Percentiles rank a stretch among this genome's conserved stretches.
phyloP scores from a whole-genome alignment of 2,113 vertebrate species.

The Colistium nudipinnis region DNA sequence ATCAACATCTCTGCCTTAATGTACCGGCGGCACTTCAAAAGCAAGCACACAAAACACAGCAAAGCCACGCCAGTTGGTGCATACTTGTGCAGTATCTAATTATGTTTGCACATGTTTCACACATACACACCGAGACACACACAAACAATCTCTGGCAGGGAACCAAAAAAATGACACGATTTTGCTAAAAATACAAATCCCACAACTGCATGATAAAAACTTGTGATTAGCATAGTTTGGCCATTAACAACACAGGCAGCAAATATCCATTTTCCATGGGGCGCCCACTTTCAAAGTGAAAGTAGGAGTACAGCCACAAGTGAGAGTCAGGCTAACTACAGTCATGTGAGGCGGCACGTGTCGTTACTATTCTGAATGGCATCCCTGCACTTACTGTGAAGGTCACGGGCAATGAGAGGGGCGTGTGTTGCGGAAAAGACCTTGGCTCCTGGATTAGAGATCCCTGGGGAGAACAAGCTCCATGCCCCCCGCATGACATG shows the following conservation, averaged over 20 bases:
- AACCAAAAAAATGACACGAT: neutral
- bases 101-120: slow-evolving; percentile 3
- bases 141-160: slow-evolving; percentile 2
- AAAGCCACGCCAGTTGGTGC: slow-evolving; percentile 21
- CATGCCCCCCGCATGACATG: slow-evolving; percentile 45
- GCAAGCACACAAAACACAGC: slow-evolving; percentile 20
- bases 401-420: slow-evolving; percentile 52
- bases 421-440: slow-evolving; percentile 41
- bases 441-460: slow-evolving; percentile 62
- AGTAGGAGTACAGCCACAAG: slow-evolving; percentile 21
- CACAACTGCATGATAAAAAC: slow-evolving; percentile 41
- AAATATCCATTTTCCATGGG: slow-evolving; percentile 46
- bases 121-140: slow-evolving; percentile 13
- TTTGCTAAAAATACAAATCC: slow-evolving; percentile 28
- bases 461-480: slow-evolving; percentile 43
- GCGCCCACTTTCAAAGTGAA: slow-evolving; percentile 9
- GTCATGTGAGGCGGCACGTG: slow-evolving; percentile 27
- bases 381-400: slow-evolving; percentile 63
- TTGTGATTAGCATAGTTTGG: slow-evolving; percentile 56
- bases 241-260: slow-evolving; percentile 48
- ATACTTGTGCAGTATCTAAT: slow-evolving; percentile 8
- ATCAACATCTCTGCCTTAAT: slow-evolving; percentile 46
- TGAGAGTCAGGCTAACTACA: slow-evolving; percentile 12
- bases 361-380: slow-evolving; percentile 56
- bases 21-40: slow-evolving; percentile 33